These are phyloP conservation scores for Drosophila vallismaia DNA, from an alignment of 2,888 invertebrate genomes.

Conservation along the genomic window DNA sequence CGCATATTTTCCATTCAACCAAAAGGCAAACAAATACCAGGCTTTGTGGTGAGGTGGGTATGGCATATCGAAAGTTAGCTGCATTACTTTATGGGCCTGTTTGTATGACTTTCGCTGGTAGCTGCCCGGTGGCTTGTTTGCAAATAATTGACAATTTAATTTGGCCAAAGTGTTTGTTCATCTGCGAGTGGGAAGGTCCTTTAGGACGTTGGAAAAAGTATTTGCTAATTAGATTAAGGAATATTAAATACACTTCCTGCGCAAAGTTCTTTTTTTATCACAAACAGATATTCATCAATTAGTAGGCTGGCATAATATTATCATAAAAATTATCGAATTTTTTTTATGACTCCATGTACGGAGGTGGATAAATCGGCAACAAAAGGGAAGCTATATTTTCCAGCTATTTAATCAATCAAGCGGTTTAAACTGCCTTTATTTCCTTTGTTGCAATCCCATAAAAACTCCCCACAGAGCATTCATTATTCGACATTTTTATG, in stretches of 20 bases:
- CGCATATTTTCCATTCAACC: slow-evolving; percentile 51
- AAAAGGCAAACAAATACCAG: slow-evolving; percentile 39
- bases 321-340: neutral
- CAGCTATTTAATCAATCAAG: slow-evolving; percentile 25
- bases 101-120: slow-evolving; percentile 55
- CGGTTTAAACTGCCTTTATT: slow-evolving; percentile 5
- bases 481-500: slow-evolving; percentile 28
- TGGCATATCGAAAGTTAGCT: slow-evolving; percentile 21
- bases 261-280: neutral
- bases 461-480: slow-evolving; percentile 18
- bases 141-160: slow-evolving; percentile 83
- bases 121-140: slow-evolving; percentile 59
- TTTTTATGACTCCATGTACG: slow-evolving; percentile 3
- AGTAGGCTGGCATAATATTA: neutral
- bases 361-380: neutral
- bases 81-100: slow-evolving; percentile 47
- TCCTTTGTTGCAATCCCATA: neutral
- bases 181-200: too few relatives aligned
- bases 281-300: neutral
- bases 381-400: neutral
- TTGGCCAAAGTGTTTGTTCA: slow-evolving; percentile 67
- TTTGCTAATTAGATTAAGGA: slow-evolving; percentile 13
- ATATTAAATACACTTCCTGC: slow-evolving; percentile 39
- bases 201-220: slow-evolving; percentile 15
- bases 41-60: slow-evolving; percentile 28